Evolutionary conservation across 2,797 vertebrate genomes (phyloP).

Genomic region (Danio aesculapii): DNA sequence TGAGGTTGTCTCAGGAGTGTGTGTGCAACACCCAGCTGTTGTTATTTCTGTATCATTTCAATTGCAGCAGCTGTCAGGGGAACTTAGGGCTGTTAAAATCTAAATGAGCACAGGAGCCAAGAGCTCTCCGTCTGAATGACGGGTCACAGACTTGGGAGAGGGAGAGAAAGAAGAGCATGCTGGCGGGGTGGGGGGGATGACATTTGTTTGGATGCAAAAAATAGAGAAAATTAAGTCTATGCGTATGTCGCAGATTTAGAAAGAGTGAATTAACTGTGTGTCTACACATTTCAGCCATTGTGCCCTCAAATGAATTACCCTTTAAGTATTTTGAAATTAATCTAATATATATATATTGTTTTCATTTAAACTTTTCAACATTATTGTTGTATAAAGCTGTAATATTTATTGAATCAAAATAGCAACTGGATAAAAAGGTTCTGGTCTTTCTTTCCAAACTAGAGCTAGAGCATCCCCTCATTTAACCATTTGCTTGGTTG

Average conservation of each 20-base stretch:
- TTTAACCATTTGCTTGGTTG: slow-evolving; percentile 41
- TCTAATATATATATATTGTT: not conserved
- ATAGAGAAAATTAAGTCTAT: not conserved
- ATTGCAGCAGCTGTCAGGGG: slow-evolving; percentile 63
- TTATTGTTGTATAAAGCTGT: not conserved
- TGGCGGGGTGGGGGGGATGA: not conserved
- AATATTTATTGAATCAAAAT: slow-evolving; percentile 6
- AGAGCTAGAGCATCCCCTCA: not conserved
- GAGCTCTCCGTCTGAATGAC: slow-evolving; percentile 55
- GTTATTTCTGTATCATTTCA: slow-evolving; percentile 62
- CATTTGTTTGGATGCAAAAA: slow-evolving; percentile 20
- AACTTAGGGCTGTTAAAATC: slow-evolving; percentile 59
- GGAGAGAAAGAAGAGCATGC: slow-evolving; percentile 40
- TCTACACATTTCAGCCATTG: not conserved
- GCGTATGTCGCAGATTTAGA: not conserved
- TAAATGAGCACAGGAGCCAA: slow-evolving; percentile 57
- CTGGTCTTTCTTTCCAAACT: slow-evolving; percentile 27
- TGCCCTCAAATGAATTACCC: not conserved
- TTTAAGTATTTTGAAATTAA: no score
- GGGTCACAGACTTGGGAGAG: slow-evolving; percentile 43
- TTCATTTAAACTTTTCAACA: not conserved
- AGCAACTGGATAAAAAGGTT: slow-evolving; percentile 1
- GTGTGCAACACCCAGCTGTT: slow-evolving; percentile 63
- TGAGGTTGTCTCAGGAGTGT: slow-evolving; percentile 41
- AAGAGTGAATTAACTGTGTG: not conserved